These are phyloP conservation scores for Brachionichthys hirsutus DNA, from an alignment of 2,113 vertebrate genomes.

Conservation along the genomic window DNA sequence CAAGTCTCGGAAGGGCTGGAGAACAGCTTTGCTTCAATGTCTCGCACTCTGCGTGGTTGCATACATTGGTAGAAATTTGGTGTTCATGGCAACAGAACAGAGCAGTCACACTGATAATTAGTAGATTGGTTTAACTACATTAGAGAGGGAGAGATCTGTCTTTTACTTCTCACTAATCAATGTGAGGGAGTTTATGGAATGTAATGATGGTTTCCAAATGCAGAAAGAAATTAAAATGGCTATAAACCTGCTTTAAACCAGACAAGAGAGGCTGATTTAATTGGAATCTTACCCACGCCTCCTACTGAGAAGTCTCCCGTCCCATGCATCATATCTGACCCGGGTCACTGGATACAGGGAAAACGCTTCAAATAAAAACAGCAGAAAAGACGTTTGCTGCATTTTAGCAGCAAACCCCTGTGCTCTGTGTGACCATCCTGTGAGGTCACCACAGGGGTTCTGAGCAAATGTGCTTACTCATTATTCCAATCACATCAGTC, in stretches of 20 bases:
- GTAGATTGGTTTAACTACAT: background rate
- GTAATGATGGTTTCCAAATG: background rate
- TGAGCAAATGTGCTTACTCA: slow-evolving; percentile 34
- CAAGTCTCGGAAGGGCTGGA: slow-evolving; percentile 2
- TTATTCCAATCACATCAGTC: slow-evolving; percentile 72
- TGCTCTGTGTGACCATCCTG: slow-evolving; percentile 11
- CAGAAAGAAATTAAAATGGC: slow-evolving; percentile 1
- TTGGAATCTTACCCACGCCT: background rate
- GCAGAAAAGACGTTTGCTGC: background rate
- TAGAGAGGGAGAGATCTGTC: no score
- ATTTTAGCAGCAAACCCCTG: no score
- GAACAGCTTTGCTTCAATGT: slow-evolving; percentile 28
- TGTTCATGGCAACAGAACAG: no score
- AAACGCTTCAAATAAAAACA: background rate
- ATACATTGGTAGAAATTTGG: background rate
- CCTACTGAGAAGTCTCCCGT: background rate
- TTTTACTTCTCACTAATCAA: background rate
- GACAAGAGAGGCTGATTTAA: background rate
- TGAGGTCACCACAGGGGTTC: slow-evolving; percentile 29
- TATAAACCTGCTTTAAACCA: background rate
- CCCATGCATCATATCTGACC: background rate
- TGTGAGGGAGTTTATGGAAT: background rate
- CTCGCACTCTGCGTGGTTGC: slow-evolving; percentile 21
- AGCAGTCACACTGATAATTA: background rate
- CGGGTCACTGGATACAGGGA: slow-evolving; percentile 19